A percentile compares a stretch with the other conserved stretches of the same genome.
phyloP scores from a whole-genome alignment of 1,140 invertebrate species.

The Drosophila eugracilis region DNA sequence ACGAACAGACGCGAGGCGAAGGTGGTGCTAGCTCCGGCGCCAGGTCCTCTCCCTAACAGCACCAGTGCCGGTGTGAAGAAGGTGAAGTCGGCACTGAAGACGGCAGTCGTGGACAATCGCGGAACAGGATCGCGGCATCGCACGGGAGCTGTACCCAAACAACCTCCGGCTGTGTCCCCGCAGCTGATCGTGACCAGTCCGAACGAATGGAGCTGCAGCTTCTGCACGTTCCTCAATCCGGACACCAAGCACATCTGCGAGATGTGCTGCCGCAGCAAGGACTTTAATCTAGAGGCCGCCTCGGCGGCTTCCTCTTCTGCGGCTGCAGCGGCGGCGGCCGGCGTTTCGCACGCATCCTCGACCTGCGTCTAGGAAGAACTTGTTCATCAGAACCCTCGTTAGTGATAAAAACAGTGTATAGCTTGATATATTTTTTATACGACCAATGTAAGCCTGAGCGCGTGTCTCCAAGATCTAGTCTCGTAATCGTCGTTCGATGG shows the following conservation, averaged over 20 bases:
- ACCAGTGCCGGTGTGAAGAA: conserved; percentile 63
- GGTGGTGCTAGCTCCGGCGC: conserved; percentile 45
- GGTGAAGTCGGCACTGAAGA: conserved; percentile 73
- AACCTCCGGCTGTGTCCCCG: conserved; percentile 59
- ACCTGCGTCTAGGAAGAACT: conserved; percentile 75
- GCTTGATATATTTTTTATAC: conserved; percentile 52
- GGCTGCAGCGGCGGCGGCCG: conserved; percentile 46
- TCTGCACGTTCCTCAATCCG: conserved; percentile 89
- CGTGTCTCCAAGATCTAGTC: conserved; percentile 52
- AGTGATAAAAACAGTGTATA: conserved; percentile 55
- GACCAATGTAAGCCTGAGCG: conserved; percentile 47
- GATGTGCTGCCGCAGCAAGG: conserved; percentile 88
- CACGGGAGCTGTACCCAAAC: conserved; percentile 61
- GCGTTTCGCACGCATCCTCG: conserved; percentile 67
- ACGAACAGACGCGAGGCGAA: conserved; percentile 24
- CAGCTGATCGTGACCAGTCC: conserved; percentile 74
- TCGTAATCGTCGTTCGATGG: conserved; percentile 45
- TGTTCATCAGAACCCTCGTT: conserved; percentile 20
- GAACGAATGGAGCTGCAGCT: conserved; percentile 88
- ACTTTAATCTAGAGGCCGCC: conserved; percentile 74
- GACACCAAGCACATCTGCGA: conserved; percentile 88
- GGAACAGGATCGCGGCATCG: conserved; percentile 37
- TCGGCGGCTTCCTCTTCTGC: conserved; percentile 45
- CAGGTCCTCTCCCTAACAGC: conserved; percentile 42
- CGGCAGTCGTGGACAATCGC: conserved; percentile 59